phyloP scores from a whole-genome alignment of 2,888 invertebrate genomes.

The Cybosia mesomella region DNA sequence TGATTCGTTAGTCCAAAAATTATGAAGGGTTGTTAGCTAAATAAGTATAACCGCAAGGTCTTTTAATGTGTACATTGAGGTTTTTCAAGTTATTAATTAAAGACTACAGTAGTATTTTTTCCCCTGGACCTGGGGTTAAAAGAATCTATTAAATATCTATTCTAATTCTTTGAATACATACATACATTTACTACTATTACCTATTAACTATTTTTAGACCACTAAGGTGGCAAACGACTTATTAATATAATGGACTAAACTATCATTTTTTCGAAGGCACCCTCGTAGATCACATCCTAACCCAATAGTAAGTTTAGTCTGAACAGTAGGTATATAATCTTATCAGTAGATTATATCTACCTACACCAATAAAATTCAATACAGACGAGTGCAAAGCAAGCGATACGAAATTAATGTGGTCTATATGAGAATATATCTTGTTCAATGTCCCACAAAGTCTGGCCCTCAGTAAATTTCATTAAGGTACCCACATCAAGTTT shows the following conservation, averaged over 20 bases:
- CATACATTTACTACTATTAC: no score
- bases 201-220: no score
- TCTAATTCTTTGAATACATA: no score
- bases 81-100: background rate
- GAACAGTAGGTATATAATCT: slow-evolving; percentile 23
- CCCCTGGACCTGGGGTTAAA: no score
- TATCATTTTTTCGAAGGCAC: background rate
- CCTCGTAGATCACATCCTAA: background rate
- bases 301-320: background rate
- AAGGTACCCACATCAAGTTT: slow-evolving; percentile 66
- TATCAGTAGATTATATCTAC: slow-evolving; percentile 23
- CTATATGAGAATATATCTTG: slow-evolving; percentile 52
- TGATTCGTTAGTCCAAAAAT: slow-evolving; percentile 70
- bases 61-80: background rate
- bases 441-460: slow-evolving; percentile 42
- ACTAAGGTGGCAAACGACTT: no score
- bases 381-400: background rate
- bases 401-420: slow-evolving; percentile 14
- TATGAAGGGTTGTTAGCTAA: slow-evolving; percentile 48
- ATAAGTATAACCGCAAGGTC: slow-evolving; percentile 40
- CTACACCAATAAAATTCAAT: slow-evolving; percentile 5
- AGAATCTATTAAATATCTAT: no score
- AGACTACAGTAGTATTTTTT: background rate
- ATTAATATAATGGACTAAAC: no score
- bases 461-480: slow-evolving; percentile 64